Percentiles rank a stretch among this genome's conserved stretches.
These are phyloP conservation scores for Melolontha melolontha DNA, from an alignment of 2,888 invertebrate species.

Conservation along the genomic window DNA sequence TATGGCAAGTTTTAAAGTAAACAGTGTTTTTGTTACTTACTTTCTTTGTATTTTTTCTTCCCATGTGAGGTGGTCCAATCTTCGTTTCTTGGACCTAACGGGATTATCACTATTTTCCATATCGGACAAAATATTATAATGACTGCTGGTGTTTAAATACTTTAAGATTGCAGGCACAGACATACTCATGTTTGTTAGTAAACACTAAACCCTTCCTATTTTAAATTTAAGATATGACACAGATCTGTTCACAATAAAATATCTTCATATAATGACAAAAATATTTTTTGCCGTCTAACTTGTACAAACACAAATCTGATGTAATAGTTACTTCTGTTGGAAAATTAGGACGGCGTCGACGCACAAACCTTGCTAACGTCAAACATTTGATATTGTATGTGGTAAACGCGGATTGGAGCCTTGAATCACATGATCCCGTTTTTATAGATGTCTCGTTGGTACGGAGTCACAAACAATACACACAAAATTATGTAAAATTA, in stretches of 20 bases:
- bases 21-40: slow-evolving; percentile 68
- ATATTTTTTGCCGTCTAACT: neutral
- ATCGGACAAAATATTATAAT: slow-evolving; percentile 44
- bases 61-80: slow-evolving; percentile 86
- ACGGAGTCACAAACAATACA: neutral
- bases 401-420: slow-evolving; percentile 34
- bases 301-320: slow-evolving; percentile 39
- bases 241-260: slow-evolving; percentile 6
- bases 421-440: slow-evolving; percentile 1
- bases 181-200: slow-evolving; percentile 46
- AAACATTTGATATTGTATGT: slow-evolving; percentile 36
- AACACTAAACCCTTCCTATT: neutral
- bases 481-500: slow-evolving; percentile 5
- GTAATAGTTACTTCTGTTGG: slow-evolving; percentile 35
- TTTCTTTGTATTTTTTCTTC: slow-evolving; percentile 90
- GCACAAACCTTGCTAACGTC: slow-evolving; percentile 28
- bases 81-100: slow-evolving; percentile 73
- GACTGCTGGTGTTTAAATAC: slow-evolving; percentile 53
- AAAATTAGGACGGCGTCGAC: slow-evolving; percentile 19
- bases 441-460: slow-evolving; percentile 6
- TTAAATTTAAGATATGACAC: neutral
- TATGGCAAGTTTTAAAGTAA: neutral
- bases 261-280: slow-evolving; percentile 12
- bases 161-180: slow-evolving; percentile 58
- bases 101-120: slow-evolving; percentile 52